These are phyloP conservation scores for Brevimyrus niger DNA, from an alignment of 2,113 vertebrate species.

Conservation along the genomic window DNA sequence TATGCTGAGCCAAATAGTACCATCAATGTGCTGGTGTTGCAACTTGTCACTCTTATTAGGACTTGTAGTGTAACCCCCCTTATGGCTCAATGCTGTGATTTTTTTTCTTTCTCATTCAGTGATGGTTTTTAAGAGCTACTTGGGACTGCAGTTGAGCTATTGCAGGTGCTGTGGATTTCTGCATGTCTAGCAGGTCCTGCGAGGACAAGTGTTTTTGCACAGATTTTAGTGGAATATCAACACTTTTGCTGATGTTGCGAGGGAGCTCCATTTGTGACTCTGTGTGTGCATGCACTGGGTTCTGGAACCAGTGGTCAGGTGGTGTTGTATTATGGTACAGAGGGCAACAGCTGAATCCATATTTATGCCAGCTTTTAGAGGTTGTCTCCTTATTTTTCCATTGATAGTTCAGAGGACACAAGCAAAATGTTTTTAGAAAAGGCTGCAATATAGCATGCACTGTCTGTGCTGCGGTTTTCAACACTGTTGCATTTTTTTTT, in stretches of 20 bases:
- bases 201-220: background rate
- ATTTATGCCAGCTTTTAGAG: background rate
- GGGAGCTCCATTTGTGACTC: background rate
- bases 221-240: background rate
- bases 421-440: background rate
- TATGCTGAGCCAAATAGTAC: background rate
- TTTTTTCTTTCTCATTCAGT: background rate
- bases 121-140: background rate
- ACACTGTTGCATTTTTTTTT: background rate
- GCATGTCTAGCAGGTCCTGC: background rate
- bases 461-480: background rate
- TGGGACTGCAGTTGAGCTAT: background rate
- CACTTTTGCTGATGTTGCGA: background rate
- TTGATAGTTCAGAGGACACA: background rate
- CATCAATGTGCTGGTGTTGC: background rate
- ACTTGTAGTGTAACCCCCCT: background rate
- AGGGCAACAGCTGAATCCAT: background rate
- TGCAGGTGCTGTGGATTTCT: background rate
- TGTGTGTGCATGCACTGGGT: background rate
- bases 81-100: background rate
- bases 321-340: background rate
- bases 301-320: background rate
- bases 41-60: background rate
- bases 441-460: background rate
- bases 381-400: background rate